Evolutionary conservation across 1,140 invertebrate species (phyloP), one percentile per base, ranked within the genome.

Genomic region (Agrypnia vestita): DNA sequence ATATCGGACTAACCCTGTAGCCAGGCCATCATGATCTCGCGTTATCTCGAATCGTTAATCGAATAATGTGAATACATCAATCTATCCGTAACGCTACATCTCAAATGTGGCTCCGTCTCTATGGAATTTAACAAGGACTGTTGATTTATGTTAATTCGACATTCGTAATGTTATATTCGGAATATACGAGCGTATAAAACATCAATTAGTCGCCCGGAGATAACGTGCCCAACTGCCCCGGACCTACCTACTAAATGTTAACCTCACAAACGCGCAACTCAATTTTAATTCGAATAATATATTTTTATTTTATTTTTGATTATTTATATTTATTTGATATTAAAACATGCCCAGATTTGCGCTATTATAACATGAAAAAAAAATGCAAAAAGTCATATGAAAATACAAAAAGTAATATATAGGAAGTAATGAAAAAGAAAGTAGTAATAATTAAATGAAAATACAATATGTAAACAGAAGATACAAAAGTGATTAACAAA

Each of bases 41-140:
- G 64, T 72, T 78, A 78, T 78, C 77, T 71, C 25, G 55, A 59
- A 72, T 71, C 77, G 64, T 78, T 78, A 78, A 72, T 78, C 77
- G 77, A 59, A 78, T 78, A 59, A 72, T 78, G 67, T 72, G 77
- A 59, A 78, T 19, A 61, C 77, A 78, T 78, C 77, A 78, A 78
- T 78, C 77, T 72, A 72, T 15, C 43, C 35, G 53, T 51, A 49
- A 64, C 43, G 77, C 19, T 72, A 15, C 62, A 35, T 78, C 67
- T 46, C 15, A 44, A 64, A 76, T 76, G 56, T 73, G 69, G 51
- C 47, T 53, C 21, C 51, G 51, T 55, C 69, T 69, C 64, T 73
- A 73, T 69, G 64, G 64, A 73, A 73, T 73, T 73, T 44, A 51
- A 73, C 51, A 55, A 53, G 69, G 69, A 53, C 21, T 55, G 25